These are phyloP conservation scores for Bedellia somnulentella DNA, from an alignment of 2,888 invertebrate genomes.

Conservation along the genomic window DNA sequence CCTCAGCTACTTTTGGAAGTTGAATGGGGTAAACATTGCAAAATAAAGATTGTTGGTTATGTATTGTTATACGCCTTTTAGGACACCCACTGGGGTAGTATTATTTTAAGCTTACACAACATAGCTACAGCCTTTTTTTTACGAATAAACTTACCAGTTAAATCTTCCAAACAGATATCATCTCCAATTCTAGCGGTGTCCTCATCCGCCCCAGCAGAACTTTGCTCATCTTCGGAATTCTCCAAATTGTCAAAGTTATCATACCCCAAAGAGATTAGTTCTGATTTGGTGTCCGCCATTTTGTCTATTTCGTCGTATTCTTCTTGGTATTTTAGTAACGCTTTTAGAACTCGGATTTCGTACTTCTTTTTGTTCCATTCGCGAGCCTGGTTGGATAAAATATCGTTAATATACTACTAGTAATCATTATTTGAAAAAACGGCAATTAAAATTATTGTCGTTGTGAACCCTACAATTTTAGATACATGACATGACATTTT, in stretches of 20 bases:
- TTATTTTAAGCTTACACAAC: conserved; percentile 1
- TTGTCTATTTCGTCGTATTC: conserved; percentile 54
- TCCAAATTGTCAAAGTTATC: conserved; percentile 45
- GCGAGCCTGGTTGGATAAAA: conserved; percentile 31
- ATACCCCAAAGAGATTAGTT: conserved; percentile 42
- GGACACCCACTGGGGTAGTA: conserved; percentile 3
- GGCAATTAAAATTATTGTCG: too few species aligned
- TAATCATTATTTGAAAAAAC: too few species aligned
- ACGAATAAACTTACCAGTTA: conserved; percentile 59
- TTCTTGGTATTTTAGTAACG: conserved; percentile 56
- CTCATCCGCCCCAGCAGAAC: conserved; percentile 51
- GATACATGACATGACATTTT: not conserved
- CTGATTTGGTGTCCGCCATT: conserved; percentile 51
- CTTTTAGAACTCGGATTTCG: conserved; percentile 63
- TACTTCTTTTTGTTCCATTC: conserved; percentile 50
- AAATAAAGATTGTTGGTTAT: conserved; percentile 1
- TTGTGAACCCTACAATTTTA: too few species aligned
- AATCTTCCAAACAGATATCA: conserved; percentile 71
- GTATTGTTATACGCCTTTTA: not conserved
- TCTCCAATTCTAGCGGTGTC: conserved; percentile 67
- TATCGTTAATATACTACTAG: not conserved
- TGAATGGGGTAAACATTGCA: conserved; percentile 4
- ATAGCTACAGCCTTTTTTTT: conserved; percentile 7
- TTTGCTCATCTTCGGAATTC: conserved; percentile 50
- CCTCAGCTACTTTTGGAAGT: conserved; percentile 4